Conservation (phyloP, 2,113 vertebrate genomes). For the Tenrec ecaudatus region DNA sequence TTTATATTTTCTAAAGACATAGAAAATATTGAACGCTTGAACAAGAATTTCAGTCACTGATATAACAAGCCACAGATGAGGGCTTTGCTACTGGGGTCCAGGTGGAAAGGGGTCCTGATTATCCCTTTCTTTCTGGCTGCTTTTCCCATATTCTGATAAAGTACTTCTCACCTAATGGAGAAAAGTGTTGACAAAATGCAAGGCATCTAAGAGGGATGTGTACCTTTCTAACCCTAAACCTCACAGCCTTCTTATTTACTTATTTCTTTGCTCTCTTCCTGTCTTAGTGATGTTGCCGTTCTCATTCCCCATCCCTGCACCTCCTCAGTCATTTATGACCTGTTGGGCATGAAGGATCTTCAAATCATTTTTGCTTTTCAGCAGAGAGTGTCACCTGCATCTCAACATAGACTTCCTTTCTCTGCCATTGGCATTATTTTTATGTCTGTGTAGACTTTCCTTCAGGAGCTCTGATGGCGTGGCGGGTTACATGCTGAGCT, state of each 20-base stretch:
- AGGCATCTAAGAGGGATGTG: background rate
- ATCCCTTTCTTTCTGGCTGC: conserved; percentile 10
- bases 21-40: background rate
- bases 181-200: conserved; percentile 31
- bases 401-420: background rate
- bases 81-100: background rate
- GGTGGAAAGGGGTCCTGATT: background rate
- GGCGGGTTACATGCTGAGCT: too few relatives aligned
- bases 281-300: background rate
- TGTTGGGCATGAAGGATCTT: background rate
- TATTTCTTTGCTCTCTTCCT: background rate
- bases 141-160: conserved; percentile 24
- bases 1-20: background rate
- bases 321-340: background rate
- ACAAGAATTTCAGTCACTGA: background rate
- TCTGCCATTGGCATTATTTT: background rate
- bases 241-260: background rate
- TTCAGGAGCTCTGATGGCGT: background rate
- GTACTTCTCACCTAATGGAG: conserved; percentile 14
- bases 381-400: background rate
- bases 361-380: background rate
- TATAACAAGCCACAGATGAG: background rate
- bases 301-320: background rate
- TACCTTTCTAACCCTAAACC: background rate
- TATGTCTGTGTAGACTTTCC: background rate